Evolutionary conservation across 1,140 invertebrate genomes (phyloP).

Genomic region (Drosophila aff.): DNA sequence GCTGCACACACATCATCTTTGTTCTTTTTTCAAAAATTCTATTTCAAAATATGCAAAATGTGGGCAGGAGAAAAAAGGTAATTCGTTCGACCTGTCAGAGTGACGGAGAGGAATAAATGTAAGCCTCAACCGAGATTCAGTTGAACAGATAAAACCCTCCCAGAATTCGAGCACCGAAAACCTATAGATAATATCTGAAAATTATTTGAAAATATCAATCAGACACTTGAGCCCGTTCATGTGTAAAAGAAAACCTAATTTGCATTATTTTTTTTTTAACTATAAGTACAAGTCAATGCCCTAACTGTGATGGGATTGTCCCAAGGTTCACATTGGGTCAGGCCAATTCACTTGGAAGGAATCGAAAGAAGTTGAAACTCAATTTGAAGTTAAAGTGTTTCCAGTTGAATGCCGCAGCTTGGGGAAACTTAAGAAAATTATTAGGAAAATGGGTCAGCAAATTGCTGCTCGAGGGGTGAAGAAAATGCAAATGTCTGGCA

Average conservation of each 20-base stretch:
- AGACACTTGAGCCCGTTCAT: constrained; percentile 45
- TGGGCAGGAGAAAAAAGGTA: constrained; percentile 8
- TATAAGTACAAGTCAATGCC: constrained; percentile 41
- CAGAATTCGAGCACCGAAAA: constrained; percentile 12
- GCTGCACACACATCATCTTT: constrained; percentile 30
- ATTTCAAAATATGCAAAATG: constrained; percentile 49
- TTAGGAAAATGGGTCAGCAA: constrained; percentile 70
- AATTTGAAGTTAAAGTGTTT: constrained; percentile 63
- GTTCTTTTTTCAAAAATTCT: constrained; percentile 39
- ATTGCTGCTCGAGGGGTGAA: constrained; percentile 40
- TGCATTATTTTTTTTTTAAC: constrained; percentile 21
- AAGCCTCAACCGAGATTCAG: constrained; percentile 36
- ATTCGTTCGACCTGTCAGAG: constrained; percentile 52
- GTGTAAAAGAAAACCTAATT: constrained; percentile 50
- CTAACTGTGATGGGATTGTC: constrained; percentile 25
- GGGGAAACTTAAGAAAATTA: constrained; percentile 65
- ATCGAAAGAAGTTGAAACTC: constrained; percentile 26
- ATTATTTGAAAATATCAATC: constrained; percentile 56
- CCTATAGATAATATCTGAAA: constrained; percentile 28
- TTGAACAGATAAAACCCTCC: constrained; percentile 40
- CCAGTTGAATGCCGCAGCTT: constrained; percentile 55
- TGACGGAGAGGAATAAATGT: constrained; percentile 27
- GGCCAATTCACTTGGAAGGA: constrained; percentile 68
- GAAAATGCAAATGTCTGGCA: constrained; percentile 72
- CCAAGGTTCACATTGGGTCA: constrained; percentile 39